A percentile compares a stretch with the other conserved stretches of the same genome.
phyloP scores from a whole-genome alignment of 2,888 invertebrate genomes.

The Dascillus cervinus region DNA sequence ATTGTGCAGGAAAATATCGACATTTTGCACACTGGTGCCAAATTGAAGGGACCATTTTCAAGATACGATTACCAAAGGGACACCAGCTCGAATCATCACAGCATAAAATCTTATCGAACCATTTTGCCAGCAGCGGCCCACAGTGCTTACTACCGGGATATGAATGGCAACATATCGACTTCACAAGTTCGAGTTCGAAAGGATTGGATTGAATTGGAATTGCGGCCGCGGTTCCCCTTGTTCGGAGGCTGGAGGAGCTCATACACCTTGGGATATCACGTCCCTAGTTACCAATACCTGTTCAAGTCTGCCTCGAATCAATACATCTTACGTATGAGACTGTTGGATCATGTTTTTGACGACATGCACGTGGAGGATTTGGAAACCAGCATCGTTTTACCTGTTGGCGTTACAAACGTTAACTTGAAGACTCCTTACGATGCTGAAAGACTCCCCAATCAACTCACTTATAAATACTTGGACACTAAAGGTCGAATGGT shows the following conservation, averaged over 20 bases:
- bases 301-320: slow-evolving; percentile 61
- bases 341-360: slow-evolving; percentile 95
- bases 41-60: slow-evolving; percentile 90
- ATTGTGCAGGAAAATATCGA: slow-evolving; percentile 94
- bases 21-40: slow-evolving; percentile 86
- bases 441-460: slow-evolving; percentile 66
- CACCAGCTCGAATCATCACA: slow-evolving; percentile 76
- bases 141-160: slow-evolving; percentile 96
- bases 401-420: slow-evolving; percentile 83
- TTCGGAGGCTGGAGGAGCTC: slow-evolving; percentile 99
- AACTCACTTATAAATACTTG: slow-evolving; percentile 84
- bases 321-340: slow-evolving; percentile 82
- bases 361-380: slow-evolving; percentile 93
- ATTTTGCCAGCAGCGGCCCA: slow-evolving; percentile 79
- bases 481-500: slow-evolving; percentile 92
- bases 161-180: slow-evolving; percentile 98
- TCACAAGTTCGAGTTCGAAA: slow-evolving; percentile 82
- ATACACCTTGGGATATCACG: slow-evolving; percentile 87
- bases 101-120: slow-evolving; percentile 87
- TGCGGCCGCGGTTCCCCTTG: slow-evolving; percentile 93
- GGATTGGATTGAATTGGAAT: slow-evolving; percentile 90
- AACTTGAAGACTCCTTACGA: slow-evolving; percentile 75
- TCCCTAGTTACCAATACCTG: slow-evolving; percentile 94
- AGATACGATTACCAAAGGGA: slow-evolving; percentile 96
- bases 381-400: slow-evolving; percentile 81